Evolutionary conservation across 64 coral and sea anemone genomes (phyloP), one percentile per base, ranked within the genome.

Genomic region (Montipora foliosa): DNA sequence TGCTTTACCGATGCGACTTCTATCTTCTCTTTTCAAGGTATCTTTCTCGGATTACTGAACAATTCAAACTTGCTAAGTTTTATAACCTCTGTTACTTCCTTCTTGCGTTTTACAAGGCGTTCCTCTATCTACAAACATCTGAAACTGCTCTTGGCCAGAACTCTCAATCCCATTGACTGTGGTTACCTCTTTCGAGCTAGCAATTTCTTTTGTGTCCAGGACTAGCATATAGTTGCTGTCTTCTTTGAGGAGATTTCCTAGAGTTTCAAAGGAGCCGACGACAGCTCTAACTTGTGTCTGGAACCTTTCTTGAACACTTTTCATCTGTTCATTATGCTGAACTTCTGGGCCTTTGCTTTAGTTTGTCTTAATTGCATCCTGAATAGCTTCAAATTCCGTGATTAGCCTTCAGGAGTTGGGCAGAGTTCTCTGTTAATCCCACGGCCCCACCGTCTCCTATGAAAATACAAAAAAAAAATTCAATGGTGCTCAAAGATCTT

Each of bases 171-270:
- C 48, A 13, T 89, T 89, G 14, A 89, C 44, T 76, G 74, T 89
- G 49, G 87, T 10, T 5, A 89, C 50, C 74, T 78, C 87, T 60
- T 61, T 15, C 47, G 8, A 11, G 21, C 21, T 78, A 6, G 75
- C 87, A 89, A 89, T 89, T 58, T 89, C 70, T 19, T 75, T 88
- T 21, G 87, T 88, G 70, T 88, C 87, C 10, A 88, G 68, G 45
- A 88, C 87, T n/a, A 88, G 66, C 68, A 88, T 14, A 51, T 88
- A 68, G 11, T 74, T 5, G 46, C 87, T 88, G 44, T 75, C 68
- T 50, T 88, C 87, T 89, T 89, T 79, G n/a, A 89, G 79, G 49
- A 57, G 74, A 60, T 89, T 89, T 59, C 51, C 74, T 13, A 89
- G 0, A 8, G 17, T 61, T 89, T 89, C 87, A 8, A 89, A 24